Base-by-base conservation (phyloP, 1,140 invertebrate genomes). In the Trissolcus basalis region DNA sequence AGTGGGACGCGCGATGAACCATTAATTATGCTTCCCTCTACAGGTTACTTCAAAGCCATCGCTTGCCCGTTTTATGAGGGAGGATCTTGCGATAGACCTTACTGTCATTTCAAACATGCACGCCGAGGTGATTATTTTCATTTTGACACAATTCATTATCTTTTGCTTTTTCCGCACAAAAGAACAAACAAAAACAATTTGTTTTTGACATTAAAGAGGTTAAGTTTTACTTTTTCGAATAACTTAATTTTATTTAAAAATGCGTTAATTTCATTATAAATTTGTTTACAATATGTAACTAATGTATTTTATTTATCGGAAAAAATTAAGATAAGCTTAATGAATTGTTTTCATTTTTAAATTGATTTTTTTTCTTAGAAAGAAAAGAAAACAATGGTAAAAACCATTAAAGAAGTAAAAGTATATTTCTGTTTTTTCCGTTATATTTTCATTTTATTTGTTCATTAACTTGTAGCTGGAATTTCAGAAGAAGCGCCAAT, bases 61-160 rank as follows among this genome's bases (percentile, higher is more conserved):
- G 91, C 91, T 75, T 97, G 96, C 86, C 95, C 96, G 32, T 96
- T 93, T 90, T 95, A 91, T 82, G 91, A 94, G 77, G 93, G 90
- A 84, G 93, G 93, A 39, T 86, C 90, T 49, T 97, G 96, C 87
- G 93, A 94, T 74, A 91, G 96, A 81, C 94, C 95, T 13, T 95
- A 96, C 86, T 97, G 96, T 88, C 95, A 96, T 87, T 97, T 95
- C 85, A 92, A 93, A 83, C 96, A 97, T 88, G 88, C 91, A 78
- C 93, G 91, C 81, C 92, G 91, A 90, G 92, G 90, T 91, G 84
- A 87, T 54, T 71, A 49, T 53, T 4, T 44, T 63, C 56, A 13
- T 41, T 60, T 65, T 50, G 11, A 50, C 0, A 49, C 45, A 36
- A 54, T 43, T 43, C 6, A 43, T n/a, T n/a, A n/a, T n/a, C n/a